Conservation (phyloP, 2,888 invertebrate genomes). For the Adela reaumurella region DNA sequence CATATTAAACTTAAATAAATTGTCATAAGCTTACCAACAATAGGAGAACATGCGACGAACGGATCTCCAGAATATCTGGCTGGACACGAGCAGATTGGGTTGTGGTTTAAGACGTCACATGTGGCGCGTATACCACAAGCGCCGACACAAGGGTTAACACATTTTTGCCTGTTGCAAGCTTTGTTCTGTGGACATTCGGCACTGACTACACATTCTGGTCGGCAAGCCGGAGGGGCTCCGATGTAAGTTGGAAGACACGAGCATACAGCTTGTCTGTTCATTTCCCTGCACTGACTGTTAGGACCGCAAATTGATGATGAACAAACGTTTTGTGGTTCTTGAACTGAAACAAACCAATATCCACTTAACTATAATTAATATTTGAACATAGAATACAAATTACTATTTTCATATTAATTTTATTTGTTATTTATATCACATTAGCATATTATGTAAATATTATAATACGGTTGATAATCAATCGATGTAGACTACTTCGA, state of each 20-base stretch:
- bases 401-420: slow-evolving; percentile 3
- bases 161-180: slow-evolving; percentile 70
- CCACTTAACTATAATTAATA: too few species aligned
- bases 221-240: slow-evolving; percentile 69
- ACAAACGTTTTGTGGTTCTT: slow-evolving; percentile 54
- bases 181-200: slow-evolving; percentile 66
- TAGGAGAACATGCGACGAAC: slow-evolving; percentile 50
- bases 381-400: slow-evolving; percentile 5
- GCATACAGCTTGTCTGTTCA: slow-evolving; percentile 66
- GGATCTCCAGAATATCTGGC: slow-evolving; percentile 65
- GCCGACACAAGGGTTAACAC: slow-evolving; percentile 70
- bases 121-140: slow-evolving; percentile 63
- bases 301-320: slow-evolving; percentile 72
- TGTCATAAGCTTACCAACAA: slow-evolving; percentile 20
- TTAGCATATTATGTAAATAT: too few species aligned
- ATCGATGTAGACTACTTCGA: too few species aligned
- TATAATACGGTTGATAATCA: slow-evolving; percentile 1
- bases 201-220: slow-evolving; percentile 70
- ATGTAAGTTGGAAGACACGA: slow-evolving; percentile 67
- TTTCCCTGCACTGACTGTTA: slow-evolving; percentile 62
- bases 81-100: slow-evolving; percentile 70
- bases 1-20: slow-evolving; percentile 8
- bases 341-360: slow-evolving; percentile 20
- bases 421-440: slow-evolving; percentile 4
- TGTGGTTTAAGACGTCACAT: slow-evolving; percentile 69